phyloP scores from a whole-genome alignment of 35 echinoderm and acorn worm species.

The Lytechinus variegatus region DNA sequence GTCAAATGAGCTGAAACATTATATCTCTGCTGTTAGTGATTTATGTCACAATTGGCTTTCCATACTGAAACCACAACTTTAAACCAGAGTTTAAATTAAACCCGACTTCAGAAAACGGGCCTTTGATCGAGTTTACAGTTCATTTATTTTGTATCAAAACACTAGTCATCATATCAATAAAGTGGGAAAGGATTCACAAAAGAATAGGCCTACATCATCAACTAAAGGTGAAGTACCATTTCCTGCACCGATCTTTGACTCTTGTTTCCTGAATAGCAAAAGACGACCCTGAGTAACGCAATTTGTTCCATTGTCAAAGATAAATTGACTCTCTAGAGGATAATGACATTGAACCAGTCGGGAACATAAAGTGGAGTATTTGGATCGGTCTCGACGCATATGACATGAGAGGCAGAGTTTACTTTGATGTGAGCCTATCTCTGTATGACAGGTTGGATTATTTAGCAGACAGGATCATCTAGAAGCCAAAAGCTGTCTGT shows the following conservation, averaged over 20 bases:
- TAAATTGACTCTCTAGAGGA: neutral
- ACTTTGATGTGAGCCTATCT: neutral
- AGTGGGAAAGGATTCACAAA: neutral
- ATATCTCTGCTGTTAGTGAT: too few relatives aligned
- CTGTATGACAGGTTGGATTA: neutral
- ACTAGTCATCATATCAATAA: neutral
- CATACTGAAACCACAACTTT: too few relatives aligned
- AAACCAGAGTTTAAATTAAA: too few relatives aligned
- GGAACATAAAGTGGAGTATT: neutral
- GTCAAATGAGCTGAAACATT: too few relatives aligned
- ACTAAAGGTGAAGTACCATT: neutral
- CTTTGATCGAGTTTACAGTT: too few relatives aligned
- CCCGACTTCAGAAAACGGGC: too few relatives aligned
- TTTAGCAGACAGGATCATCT: neutral
- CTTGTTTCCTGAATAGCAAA: neutral
- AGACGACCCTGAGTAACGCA: neutral
- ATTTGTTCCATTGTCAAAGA: neutral
- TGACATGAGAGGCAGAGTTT: neutral
- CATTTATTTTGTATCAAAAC: neutral
- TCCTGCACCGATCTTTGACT: neutral
- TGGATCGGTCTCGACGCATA: neutral
- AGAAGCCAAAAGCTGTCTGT: neutral
- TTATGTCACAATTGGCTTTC: too few relatives aligned
- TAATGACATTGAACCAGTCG: neutral
- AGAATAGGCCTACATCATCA: neutral